Base-by-base conservation (phyloP, 1,140 invertebrate species). In the Cylas formicarius region DNA sequence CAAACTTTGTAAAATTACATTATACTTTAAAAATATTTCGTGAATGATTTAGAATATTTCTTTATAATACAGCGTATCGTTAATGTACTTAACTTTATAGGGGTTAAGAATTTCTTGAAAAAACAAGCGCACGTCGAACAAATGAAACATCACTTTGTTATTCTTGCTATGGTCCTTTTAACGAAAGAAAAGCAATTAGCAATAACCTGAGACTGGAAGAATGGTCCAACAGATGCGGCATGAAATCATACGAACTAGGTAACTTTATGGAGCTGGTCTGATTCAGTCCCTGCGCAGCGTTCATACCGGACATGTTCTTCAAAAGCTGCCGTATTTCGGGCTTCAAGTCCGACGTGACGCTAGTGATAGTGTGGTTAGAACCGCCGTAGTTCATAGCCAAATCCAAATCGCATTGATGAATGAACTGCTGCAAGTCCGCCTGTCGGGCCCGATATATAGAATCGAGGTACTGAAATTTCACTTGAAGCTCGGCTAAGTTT, bases 201-300 rank as follows among this genome's bases (percentile, higher is more conserved):
- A n/a, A n/a, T n/a, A n/a, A 48, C 27, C 78, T 72, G 24, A 93
- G 67, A 55, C 86, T 87, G 50, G 77, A 74, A 0, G 83, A 80
- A 61, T 86, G 78, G 29, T 85, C 81, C 28, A 90, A 72, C 14
- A 95, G 72, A 69, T 95, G 88, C 1, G 92, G 90, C 32, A 95
- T 69, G 58, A 92, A 90, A 57, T 86, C 82, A 66, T 84, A 91
- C 35, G 88, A 79, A 38, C 83, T 84, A 8, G 87, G 86, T 31
- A 87, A 66, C 32, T 76, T 72, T 7, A 85, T 63, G 49, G 65
- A 65, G 21, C 62, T 53, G 9, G 58, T 54, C 7, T 65, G 64
- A 50, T 67, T 63, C 4, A 68, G 40, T 1, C 62, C 65, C 26
- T 54, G 58, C 2, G 65, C 66, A 4, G 65, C 60, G 17, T 58